Evolutionary conservation across 2,888 invertebrate species (phyloP).

Genomic region (Cetonia aurata): DNA sequence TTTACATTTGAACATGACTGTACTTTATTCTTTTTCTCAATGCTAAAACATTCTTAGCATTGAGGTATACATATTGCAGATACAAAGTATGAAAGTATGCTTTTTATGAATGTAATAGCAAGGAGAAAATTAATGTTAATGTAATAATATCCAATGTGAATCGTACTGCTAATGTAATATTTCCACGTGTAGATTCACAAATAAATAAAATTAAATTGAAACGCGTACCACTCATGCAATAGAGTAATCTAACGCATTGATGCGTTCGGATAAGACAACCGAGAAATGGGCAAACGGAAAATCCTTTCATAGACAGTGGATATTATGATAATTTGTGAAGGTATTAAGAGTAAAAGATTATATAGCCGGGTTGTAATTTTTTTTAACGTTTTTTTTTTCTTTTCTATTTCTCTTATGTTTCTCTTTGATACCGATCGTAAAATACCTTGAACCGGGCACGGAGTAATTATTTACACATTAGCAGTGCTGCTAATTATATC

Average conservation of each 20-base stretch:
- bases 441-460: slow-evolving; percentile 60
- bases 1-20: no score
- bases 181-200: not conserved
- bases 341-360: slow-evolving; percentile 59
- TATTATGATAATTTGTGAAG: slow-evolving; percentile 61
- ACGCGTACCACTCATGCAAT: slow-evolving; percentile 53
- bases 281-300: slow-evolving; percentile 49
- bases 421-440: slow-evolving; percentile 62
- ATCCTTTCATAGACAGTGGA: slow-evolving; percentile 49
- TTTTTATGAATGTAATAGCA: no score
- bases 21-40: no score
- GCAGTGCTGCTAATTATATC: slow-evolving; percentile 64
- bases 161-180: not conserved
- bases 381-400: slow-evolving; percentile 13
- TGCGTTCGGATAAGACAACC: slow-evolving; percentile 52
- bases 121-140: no score
- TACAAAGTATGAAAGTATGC: no score
- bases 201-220: slow-evolving; percentile 6
- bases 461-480: slow-evolving; percentile 68
- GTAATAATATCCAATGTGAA: no score
- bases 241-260: slow-evolving; percentile 57
- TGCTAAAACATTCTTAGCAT: no score
- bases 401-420: slow-evolving; percentile 19
- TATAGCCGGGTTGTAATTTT: slow-evolving; percentile 43
- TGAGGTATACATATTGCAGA: no score